Base-by-base conservation (phyloP, 30 jellyfish, hydroid and myxozoan species). In the Cassiopea andromeda region DNA sequence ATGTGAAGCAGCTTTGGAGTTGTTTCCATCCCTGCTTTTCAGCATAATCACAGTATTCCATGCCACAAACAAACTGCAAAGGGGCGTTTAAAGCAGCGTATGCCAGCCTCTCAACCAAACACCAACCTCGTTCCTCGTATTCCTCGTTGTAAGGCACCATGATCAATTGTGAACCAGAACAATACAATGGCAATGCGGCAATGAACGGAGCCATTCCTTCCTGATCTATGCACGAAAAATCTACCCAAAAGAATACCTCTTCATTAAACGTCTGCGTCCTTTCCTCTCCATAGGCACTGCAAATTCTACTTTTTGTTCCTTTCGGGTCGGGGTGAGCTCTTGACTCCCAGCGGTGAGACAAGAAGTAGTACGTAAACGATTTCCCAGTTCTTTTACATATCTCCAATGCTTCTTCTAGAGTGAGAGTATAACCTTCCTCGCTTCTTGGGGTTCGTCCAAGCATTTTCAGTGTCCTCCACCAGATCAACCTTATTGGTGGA, bases 51-150 rank as follows among this genome's bases (percentile, higher is more conserved):
- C 78, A 83, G 45, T 87, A 76, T 46, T 87, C 45, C 84, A 77
- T 86, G 67, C 94, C 94, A 46, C 94, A 86, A 61, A 86, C 89
- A 58, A 86, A 86, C 61, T 86, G 94, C 83, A 86, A 67, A 4
- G 94, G 94, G 27, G 89, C 85, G 48, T 75, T 77, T 71, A 86
- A 61, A 19, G 94, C 94, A 4, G 94, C 94, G 44, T 86, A 86
- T 74, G 94, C 94, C 69, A 86, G 80, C 89, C 90, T 75, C 94
- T 86, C 94, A 59, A 86, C 94, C 89, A 86, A 60, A 60, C 94
- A 86, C 94, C 94, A 86, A 74, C 89, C 90, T 76, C 94, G 88
- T 15, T 74, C 94, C 64, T 86, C 94, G 46, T 86, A 86, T 47
- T 86, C 94, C 69, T 86, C 94, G 82, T 86, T 70, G 46, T n/a